A percentile compares a stretch with the other conserved stretches of the same genome.
Conservation (phyloP, 1,140 invertebrate species). For the Epicauta chinensis region DNA sequence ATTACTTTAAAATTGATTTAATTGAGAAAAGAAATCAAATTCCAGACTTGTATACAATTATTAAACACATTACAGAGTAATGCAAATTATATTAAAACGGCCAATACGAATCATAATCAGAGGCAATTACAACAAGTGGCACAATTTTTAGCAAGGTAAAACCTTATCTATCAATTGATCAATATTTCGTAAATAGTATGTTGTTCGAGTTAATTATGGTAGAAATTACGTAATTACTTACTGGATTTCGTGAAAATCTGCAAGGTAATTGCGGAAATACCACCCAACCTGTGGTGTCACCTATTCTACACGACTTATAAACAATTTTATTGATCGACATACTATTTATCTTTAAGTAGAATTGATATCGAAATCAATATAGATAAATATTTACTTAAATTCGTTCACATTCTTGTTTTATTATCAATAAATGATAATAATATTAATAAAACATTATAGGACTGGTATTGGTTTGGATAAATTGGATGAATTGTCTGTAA, state of each 20-base stretch:
- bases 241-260: too few species aligned
- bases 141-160: slow-evolving; percentile 32
- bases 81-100: slow-evolving; percentile 32
- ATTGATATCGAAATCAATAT: neutral
- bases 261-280: too few species aligned
- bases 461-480: slow-evolving; percentile 58
- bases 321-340: neutral
- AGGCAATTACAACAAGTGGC: slow-evolving; percentile 25
- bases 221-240: slow-evolving; percentile 1
- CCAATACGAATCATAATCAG: slow-evolving; percentile 20
- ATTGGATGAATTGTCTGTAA: slow-evolving; percentile 69
- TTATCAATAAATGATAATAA: too few species aligned
- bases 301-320: neutral
- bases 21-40: slow-evolving; percentile 1
- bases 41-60: slow-evolving; percentile 32
- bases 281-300: too few species aligned
- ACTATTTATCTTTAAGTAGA: slow-evolving; percentile 1
- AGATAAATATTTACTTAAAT: slow-evolving; percentile 7
- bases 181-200: too few species aligned
- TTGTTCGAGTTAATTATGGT: neutral
- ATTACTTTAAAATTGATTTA: neutral
- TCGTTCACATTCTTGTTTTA: too few species aligned
- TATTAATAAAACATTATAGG: slow-evolving; percentile 32
- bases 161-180: too few species aligned
- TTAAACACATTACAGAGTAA: slow-evolving; percentile 39